Evolutionary conservation across 2,888 invertebrate genomes (phyloP), one percentile per base, ranked within the genome.

Genomic region (Chymomyza amoena): DNA sequence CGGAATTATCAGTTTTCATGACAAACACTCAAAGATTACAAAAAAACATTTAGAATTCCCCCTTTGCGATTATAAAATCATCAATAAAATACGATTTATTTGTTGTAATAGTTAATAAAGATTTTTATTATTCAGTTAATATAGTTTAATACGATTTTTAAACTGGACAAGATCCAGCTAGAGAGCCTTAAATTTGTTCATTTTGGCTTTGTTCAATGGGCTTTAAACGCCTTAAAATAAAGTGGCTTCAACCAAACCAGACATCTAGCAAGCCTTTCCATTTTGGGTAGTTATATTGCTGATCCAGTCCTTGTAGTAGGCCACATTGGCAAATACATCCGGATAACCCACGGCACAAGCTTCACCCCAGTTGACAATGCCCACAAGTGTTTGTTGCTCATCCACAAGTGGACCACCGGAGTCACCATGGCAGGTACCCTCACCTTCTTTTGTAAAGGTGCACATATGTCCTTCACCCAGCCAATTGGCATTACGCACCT

Each of bases 381-480:
- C 92, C 0, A 91, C 90, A 0, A 90, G 77, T 9, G 67, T 71
- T 1, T 82, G 76, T 4, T 77, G 79, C 4, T 75, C 73, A 73
- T 89, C 89, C 18, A 89, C 87, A 36, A 91, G 75, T 0, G 91
- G 91, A n/a, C 91, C 90, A 16, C 92, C 91, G n/a, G 89, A 91
- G 66, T 91, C 91, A 6, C 87, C 84, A 50, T 81, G 79, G 62
- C 90, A 90, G 6, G 87, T 92, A 0, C 94, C 94, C 74, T 93
- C 92, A 0, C 94, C 94, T 1, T 89, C 85, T 61, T 92, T 91
- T 0, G 93, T 94, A 10, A 92, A 90, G 0, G 94, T 94, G 76
- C 94, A 94, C 25, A 94, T 90, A 75, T 94, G 94, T 0, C 93
- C 93, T n/a, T 92, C 91, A 76, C 93, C 93, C 10, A 94, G 90